These are phyloP conservation scores for Leptinotarsa rubiginosa DNA, from an alignment of 2,888 invertebrate species.

Conservation along the genomic window DNA sequence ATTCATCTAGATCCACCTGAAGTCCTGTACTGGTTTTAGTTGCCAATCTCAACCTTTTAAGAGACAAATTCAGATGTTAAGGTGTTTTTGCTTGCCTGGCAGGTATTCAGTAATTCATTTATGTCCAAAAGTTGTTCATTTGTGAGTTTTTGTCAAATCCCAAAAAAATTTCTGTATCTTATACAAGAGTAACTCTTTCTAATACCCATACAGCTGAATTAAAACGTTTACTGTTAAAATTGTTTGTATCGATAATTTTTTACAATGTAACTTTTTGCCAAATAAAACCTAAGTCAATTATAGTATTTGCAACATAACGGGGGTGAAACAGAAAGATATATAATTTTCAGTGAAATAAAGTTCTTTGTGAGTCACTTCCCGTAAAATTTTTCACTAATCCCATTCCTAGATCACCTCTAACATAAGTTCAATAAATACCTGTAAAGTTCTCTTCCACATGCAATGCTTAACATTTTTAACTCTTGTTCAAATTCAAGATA, in stretches of 20 bases:
- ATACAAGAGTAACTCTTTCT: background rate
- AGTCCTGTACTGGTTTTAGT: constrained; percentile 36
- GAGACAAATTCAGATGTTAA: constrained; percentile 2
- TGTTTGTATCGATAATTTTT: constrained; percentile 53
- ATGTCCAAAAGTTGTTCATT: background rate
- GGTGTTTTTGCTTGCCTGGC: background rate
- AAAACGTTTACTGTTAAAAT: constrained; percentile 42
- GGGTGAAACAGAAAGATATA: constrained; percentile 3
- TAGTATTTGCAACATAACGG: background rate
- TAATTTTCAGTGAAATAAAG: background rate
- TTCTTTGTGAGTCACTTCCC: constrained; percentile 1
- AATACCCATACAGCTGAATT: background rate
- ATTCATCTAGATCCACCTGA: constrained; percentile 45
- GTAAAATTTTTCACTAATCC: background rate
- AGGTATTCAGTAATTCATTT: background rate
- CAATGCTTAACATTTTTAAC: too few species aligned
- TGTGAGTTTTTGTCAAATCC: background rate
- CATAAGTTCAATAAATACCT: too few species aligned
- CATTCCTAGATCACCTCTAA: too few species aligned
- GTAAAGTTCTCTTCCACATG: too few species aligned
- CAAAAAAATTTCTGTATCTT: background rate
- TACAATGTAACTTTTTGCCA: constrained; percentile 59
- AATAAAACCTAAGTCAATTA: constrained; percentile 61
- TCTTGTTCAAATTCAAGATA: too few species aligned
- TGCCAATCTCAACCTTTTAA: constrained; percentile 40